Percentiles rank a stretch among this genome's conserved stretches.
phyloP scores from a whole-genome alignment of 2,888 invertebrate genomes.

The Lymantria monacha region DNA sequence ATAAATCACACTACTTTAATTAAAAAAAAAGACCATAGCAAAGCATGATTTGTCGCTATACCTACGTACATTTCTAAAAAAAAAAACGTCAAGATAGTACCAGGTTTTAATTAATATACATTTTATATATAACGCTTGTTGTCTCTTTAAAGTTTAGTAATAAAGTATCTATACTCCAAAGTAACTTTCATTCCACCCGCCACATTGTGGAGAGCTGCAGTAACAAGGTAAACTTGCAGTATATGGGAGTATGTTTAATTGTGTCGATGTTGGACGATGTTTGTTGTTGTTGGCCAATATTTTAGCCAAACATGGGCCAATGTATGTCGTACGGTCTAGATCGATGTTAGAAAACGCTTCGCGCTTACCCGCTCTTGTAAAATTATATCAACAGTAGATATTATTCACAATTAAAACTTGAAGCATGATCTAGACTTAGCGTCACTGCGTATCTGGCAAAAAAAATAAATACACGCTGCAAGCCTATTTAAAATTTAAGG shows the following conservation, averaged over 20 bases:
- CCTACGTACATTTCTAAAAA: slow-evolving; percentile 24
- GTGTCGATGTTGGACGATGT: slow-evolving; percentile 62
- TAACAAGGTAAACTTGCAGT: slow-evolving; percentile 70
- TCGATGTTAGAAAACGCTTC: slow-evolving; percentile 70
- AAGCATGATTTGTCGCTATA: slow-evolving; percentile 61
- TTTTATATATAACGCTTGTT: slow-evolving; percentile 65
- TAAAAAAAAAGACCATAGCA: slow-evolving; percentile 23
- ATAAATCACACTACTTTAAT: slow-evolving; percentile 25
- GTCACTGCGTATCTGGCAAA: slow-evolving; percentile 33
- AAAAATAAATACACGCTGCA: slow-evolving; percentile 21
- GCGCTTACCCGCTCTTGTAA: slow-evolving; percentile 59
- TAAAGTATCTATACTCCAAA: slow-evolving; percentile 81
- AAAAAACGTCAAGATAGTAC: slow-evolving; percentile 29
- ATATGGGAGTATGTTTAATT: slow-evolving; percentile 42
- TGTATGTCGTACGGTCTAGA: slow-evolving; percentile 68
- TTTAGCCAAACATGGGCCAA: slow-evolving; percentile 43
- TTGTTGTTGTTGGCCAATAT: slow-evolving; percentile 42
- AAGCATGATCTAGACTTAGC: slow-evolving; percentile 19
- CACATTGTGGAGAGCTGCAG: slow-evolving; percentile 70
- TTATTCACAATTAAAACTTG: slow-evolving; percentile 18
- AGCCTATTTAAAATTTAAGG: slow-evolving; percentile 9
- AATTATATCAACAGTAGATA: slow-evolving; percentile 29
- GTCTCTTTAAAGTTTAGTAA: slow-evolving; percentile 74
- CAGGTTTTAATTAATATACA: slow-evolving; percentile 43
- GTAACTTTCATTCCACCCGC: slow-evolving; percentile 80